Base-by-base conservation (phyloP, 1,140 invertebrate species). In the Mylabris phalerata region DNA sequence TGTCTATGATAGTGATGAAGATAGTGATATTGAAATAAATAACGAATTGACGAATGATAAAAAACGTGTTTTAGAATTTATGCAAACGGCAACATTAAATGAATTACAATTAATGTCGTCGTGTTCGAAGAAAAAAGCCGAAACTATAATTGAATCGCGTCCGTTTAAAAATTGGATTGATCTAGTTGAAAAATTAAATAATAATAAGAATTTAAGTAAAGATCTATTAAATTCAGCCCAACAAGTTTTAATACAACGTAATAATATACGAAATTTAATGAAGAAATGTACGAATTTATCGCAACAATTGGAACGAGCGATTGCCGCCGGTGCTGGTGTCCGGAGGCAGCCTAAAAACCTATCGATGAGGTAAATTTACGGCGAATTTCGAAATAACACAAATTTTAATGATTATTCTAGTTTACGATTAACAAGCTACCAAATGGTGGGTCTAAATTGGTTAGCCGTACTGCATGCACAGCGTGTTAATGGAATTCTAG, bases 361-460 rank as follows among this genome's bases (percentile, higher is more conserved):
- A 45, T 78, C 78, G 38, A 64, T 75, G 1, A 76, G 75, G 82
- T 85, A 69, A 68, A 67, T 70, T 26, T 26, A 44, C 5, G 9
- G 4, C n/a, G 2, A 24, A 11, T 9, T 13, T 11, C 5, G n/a
- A 6, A 47, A 47, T 51, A 41, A n/a, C n/a, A n/a, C n/a, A n/a
- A n/a, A 52, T 40, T 50, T 38, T 45, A 51, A 67, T n/a, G n/a
- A n/a, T n/a, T n/a, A n/a, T 38, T 69, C 61, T 67, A 84, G 84
- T 40, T 76, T 88, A 55, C 85, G 82, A 67, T 77, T 97, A 60
- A 87, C 92, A 4, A 82, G 85, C 11, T 97, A 97, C 75, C 95
- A 98, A 78, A 79, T 98, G 75, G 85, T 97, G 24, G 95, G 95
- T 5, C 77, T 98, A 0, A 97, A 97, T 73, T 98, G 95, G 95